These are phyloP conservation scores for Callipepla squamata DNA, from an alignment of 2,113 vertebrate species.

Conservation along the genomic window DNA sequence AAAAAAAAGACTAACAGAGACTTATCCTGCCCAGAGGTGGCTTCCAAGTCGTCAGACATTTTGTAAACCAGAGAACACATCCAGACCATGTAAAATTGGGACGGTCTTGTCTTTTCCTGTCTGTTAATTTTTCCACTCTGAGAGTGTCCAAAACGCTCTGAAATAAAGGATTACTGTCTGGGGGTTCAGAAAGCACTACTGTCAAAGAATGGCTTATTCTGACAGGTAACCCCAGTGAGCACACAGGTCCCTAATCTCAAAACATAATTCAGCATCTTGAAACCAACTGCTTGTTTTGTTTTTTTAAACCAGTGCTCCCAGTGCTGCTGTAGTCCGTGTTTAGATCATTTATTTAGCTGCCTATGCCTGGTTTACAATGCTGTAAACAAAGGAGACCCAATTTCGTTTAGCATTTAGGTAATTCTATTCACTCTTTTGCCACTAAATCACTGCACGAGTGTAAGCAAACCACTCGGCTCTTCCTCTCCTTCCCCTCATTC, in stretches of 20 bases:
- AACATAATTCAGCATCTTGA: not conserved
- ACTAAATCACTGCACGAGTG: slow-evolving; percentile 9
- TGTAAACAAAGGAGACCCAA: not conserved
- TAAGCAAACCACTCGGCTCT: slow-evolving; percentile 16
- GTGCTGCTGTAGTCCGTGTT: not conserved
- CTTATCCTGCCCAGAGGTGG: not conserved
- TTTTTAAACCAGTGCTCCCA: not conserved
- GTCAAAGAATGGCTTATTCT: slow-evolving; percentile 7
- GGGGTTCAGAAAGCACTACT: slow-evolving; percentile 28
- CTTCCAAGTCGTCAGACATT: not conserved
- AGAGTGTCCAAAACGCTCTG: slow-evolving; percentile 38
- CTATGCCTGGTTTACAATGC: not conserved
- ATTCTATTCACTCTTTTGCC: slow-evolving; percentile 3
- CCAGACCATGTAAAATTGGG: slow-evolving; percentile 44
- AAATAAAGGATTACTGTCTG: slow-evolving; percentile 50
- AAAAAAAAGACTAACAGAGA: not conserved
- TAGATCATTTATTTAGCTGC: not conserved
- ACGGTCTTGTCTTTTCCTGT: not conserved
- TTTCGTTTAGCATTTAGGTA: not conserved
- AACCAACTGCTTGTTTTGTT: not conserved
- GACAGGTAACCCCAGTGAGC: slow-evolving; percentile 2
- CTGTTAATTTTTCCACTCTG: slow-evolving; percentile 36
- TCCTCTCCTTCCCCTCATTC: slow-evolving; percentile 48
- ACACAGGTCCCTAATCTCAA: not conserved
- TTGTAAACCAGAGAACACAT: not conserved